Evolutionary conservation across 2,113 vertebrate genomes (phyloP).

Genomic region (Pteruthius melanotis): DNA sequence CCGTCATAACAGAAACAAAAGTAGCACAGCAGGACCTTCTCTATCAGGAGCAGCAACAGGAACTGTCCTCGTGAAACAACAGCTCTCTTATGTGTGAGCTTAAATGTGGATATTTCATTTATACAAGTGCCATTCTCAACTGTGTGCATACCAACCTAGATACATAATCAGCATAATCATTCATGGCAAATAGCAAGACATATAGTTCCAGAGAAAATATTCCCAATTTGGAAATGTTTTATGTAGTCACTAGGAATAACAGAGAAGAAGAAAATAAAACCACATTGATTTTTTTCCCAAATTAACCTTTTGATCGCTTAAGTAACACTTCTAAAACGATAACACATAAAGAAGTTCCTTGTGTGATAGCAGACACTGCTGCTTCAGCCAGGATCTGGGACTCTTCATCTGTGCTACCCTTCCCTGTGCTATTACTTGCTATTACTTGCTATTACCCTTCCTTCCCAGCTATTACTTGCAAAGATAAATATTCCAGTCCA

Average conservation of each 20-base stretch:
- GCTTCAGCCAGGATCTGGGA: not conserved
- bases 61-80: slow-evolving; percentile 6
- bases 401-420: not conserved
- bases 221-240: not conserved
- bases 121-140: not conserved
- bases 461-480: not conserved
- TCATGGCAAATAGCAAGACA: not conserved
- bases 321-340: not conserved
- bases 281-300: not conserved
- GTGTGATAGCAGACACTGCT: not conserved
- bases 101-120: not conserved
- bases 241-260: not conserved
- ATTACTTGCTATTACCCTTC: too few species aligned
- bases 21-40: slow-evolving; percentile 24
- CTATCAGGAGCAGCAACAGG: not conserved
- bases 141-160: not conserved
- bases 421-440: too few species aligned
- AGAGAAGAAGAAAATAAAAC: not conserved
- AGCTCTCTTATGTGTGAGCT: not conserved
- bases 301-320: not conserved
- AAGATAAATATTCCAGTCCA: not conserved
- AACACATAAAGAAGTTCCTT: not conserved
- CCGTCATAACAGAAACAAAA: not conserved
- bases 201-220: not conserved
- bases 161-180: slow-evolving; percentile 3